Evolutionary conservation across 2,888 invertebrate genomes (phyloP), one percentile per base, ranked within the genome.

Genomic region (Octodonta nipae): DNA sequence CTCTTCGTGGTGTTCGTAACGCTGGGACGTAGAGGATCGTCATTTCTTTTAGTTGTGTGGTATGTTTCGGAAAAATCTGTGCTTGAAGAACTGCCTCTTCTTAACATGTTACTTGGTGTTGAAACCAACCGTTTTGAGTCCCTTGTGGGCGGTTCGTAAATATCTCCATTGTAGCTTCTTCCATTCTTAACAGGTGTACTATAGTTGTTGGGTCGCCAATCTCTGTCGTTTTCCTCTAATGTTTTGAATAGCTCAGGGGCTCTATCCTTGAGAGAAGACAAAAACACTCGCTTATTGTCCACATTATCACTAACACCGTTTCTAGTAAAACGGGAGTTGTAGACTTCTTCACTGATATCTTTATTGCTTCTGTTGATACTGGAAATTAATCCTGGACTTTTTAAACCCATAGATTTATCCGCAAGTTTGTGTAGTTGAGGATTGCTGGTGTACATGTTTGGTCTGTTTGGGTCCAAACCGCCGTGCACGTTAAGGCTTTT

Each of bases 331-430:
- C 72, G 64, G 30, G 67, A 65, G 35, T 68, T 70, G 44, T 69
- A 70, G 12, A 68, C 48, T 17, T 68, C 69, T 39, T 70, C 70
- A 25, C 64, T 66, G 14, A 86, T 61, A 56, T 86, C 85, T 38
- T 78, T 71, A 53, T 84, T 83, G 58, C 85, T 85, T 42, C 86
- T 72, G 55, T 80, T 85, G 38, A 87, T 80, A 43, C 84, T 80
- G 35, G 85, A 84, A 22, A 88, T 79, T 43, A 88, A 79, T 24
- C 85, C 84, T 1, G 87, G 87, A 56, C 85, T 86, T 56, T 86
- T 85, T 5, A 84, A 62, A 34, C 81, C 75, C 40, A 73, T 75
- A 1, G 77, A 78, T 5, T 72, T 74, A 51, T 79, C 78, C 43
- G 77, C 74, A 28, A 80, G 60, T 12, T 74, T 67, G 51, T 76